Evolutionary conservation across 2,113 vertebrate genomes (phyloP).

Genomic region (Alaudala cheleensis): DNA sequence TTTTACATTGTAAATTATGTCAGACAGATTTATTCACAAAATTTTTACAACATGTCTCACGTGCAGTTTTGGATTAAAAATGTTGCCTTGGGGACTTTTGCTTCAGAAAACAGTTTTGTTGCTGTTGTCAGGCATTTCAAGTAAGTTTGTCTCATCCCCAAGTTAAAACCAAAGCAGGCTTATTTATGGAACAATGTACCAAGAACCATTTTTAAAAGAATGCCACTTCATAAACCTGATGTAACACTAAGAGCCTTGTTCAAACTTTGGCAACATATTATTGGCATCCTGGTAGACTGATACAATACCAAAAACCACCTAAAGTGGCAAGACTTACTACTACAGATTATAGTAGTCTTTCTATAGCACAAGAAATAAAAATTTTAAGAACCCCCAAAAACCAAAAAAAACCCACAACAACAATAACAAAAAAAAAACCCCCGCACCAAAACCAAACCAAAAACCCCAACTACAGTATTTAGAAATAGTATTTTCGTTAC

Average conservation of each 20-base stretch:
- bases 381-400: no score
- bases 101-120: background rate
- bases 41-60: background rate
- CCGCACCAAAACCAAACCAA: background rate
- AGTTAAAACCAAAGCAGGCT: background rate
- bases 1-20: background rate
- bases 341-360: background rate
- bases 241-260: background rate
- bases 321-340: background rate
- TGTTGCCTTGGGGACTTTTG: background rate
- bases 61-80: background rate
- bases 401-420: no score
- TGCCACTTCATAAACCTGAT: background rate
- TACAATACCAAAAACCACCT: background rate
- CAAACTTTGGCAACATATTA: background rate
- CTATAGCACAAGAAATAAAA: background rate
- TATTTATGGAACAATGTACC: background rate
- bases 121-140: background rate
- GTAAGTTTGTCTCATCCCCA: background rate
- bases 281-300: background rate
- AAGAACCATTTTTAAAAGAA: background rate
- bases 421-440: background rate
- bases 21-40: background rate
- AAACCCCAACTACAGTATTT: background rate
- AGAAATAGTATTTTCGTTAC: background rate